Percentiles rank a stretch among this genome's conserved stretches.
These are phyloP conservation scores for Morpho deidamia DNA, from an alignment of 2,888 invertebrate species.

Conservation along the genomic window DNA sequence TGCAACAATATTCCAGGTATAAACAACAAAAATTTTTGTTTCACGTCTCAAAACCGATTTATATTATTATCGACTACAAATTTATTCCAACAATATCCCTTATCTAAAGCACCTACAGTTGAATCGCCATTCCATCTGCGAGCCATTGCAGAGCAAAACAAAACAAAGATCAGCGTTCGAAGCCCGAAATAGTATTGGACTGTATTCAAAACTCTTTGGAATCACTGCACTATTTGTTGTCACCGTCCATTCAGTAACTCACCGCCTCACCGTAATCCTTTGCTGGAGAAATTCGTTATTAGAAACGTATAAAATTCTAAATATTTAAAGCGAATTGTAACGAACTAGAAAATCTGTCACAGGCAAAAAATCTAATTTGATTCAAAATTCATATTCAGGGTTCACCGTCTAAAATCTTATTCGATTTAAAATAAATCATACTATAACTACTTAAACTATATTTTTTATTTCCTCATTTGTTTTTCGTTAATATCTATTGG, in stretches of 20 bases:
- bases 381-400: too few species aligned
- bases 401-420: too few species aligned
- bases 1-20: too few species aligned
- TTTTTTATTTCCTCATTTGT: too few species aligned
- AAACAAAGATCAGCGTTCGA: slow-evolving; percentile 66
- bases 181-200: slow-evolving; percentile 74
- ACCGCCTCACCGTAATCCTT: slow-evolving; percentile 61
- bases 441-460: too few species aligned
- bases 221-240: slow-evolving; percentile 73
- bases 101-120: slow-evolving; percentile 26
- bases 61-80: not conserved
- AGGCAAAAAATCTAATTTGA: too few species aligned
- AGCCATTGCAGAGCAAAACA: slow-evolving; percentile 52
- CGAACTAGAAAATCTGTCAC: not conserved
- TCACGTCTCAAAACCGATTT: too few species aligned
- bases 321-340: slow-evolving; percentile 26
- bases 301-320: slow-evolving; percentile 52
- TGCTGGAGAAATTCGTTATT: slow-evolving; percentile 60
- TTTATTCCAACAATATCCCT: slow-evolving; percentile 30
- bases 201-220: slow-evolving; percentile 75
- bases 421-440: too few species aligned
- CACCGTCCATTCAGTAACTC: slow-evolving; percentile 73
- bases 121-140: slow-evolving; percentile 44
- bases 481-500: too few species aligned
- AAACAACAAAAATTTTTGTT: too few species aligned